A percentile compares a stretch with the other conserved stretches of the same genome.
These are phyloP conservation scores for Melanostoma mellinum DNA, from an alignment of 2,888 invertebrate genomes.

Conservation along the genomic window DNA sequence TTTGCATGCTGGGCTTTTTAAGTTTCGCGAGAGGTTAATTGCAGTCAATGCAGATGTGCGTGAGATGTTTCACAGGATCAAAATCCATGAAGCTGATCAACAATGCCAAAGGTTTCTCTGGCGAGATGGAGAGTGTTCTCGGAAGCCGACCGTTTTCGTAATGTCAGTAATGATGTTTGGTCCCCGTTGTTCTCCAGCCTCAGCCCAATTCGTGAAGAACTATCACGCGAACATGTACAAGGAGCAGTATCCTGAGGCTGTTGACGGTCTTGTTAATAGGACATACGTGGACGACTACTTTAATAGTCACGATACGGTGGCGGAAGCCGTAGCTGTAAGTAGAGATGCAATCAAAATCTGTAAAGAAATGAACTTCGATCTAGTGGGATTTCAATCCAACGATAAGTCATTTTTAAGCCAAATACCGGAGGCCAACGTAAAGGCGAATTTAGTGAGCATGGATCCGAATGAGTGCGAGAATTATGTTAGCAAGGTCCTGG, in stretches of 20 bases:
- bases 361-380: slow-evolving; percentile 7
- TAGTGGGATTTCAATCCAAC: slow-evolving; percentile 2
- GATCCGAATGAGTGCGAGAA: slow-evolving; percentile 16
- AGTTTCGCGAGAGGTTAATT: too few relatives aligned
- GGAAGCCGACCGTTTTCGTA: neutral
- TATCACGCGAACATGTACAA: slow-evolving; percentile 9
- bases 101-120: neutral
- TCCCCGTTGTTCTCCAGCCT: slow-evolving; percentile 9
- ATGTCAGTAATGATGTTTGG: too few relatives aligned
- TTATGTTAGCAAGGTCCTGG: slow-evolving; percentile 6
- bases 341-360: slow-evolving; percentile 3
- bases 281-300: slow-evolving; percentile 35
- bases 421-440: slow-evolving; percentile 3
- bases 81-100: too few relatives aligned
- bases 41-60: too few relatives aligned
- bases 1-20: too few relatives aligned
- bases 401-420: neutral
- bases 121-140: neutral
- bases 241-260: slow-evolving; percentile 4
- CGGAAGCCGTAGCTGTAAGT: slow-evolving; percentile 12
- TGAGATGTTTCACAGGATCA: too few relatives aligned
- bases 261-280: slow-evolving; percentile 16
- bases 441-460: neutral
- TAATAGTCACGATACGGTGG: slow-evolving; percentile 20
- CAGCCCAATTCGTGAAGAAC: slow-evolving; percentile 20